Evolutionary conservation across 2,888 invertebrate genomes (phyloP), one percentile per base, ranked within the genome.

Genomic region (Hemithea aestivaria): DNA sequence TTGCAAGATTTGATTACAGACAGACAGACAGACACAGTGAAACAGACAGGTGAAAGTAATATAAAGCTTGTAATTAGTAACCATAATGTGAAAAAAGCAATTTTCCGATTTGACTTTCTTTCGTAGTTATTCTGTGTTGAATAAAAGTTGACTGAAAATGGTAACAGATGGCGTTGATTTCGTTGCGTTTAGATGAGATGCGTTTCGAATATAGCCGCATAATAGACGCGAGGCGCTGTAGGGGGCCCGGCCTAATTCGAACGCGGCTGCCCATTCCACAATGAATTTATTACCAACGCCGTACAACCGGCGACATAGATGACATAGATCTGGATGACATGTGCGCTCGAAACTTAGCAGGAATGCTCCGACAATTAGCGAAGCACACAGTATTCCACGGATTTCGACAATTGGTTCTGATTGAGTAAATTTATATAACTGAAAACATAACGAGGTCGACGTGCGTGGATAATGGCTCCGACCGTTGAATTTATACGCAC

Each of bases 271-370:
- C 75, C 72, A 76, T 83, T 83, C 82, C 76, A 81, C 81, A 81
- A 83, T 83, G 76, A 82, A 82, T 84, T 84, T 84, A 84, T 79
- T 68, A 73, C 74, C 73, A 73, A 73, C 72, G 76, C 72, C 72
- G 75, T 76, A 65, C 73, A 62, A 27, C 61, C 2, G 2, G 68
- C 74, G 80, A 75, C 79, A 81, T 62, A 77, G n/a, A n/a, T n/a
- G n/a, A 16, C 16, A 76, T 75, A 66, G 73, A 69, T n/a, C 73
- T 79, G 80, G 77, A 80, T 74, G 74, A 73, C 70, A 68, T 71
- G 63, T 62, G 66, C 62, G 69, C 55, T 52, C 47, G 22, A 49
- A 50, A 53, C 40, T 40, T 27, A 36, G 43, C 49, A 60, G 68
- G 73, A 66, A 73, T 70, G 65, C 62, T 56, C 46, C 52, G 51